Percentiles rank a stretch among this genome's conserved stretches.
These are phyloP conservation scores for Drosophila niveifrons DNA, from an alignment of 2,888 invertebrate species.

Conservation along the genomic window DNA sequence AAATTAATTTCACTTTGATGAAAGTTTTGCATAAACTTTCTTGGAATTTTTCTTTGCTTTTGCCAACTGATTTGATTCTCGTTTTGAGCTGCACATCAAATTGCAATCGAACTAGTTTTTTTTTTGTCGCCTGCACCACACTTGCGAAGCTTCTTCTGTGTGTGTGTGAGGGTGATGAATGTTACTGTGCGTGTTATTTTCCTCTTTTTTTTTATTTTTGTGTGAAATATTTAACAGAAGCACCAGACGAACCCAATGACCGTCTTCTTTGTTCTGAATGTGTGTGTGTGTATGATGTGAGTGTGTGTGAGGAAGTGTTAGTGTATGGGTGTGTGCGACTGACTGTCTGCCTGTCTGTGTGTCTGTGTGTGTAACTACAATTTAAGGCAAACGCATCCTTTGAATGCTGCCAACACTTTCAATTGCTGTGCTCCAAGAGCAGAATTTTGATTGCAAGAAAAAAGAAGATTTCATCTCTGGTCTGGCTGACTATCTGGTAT, in stretches of 20 bases:
- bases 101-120: background rate
- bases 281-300: background rate
- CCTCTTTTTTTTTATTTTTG: conserved; percentile 24
- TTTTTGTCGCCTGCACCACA: conserved; percentile 41
- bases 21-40: background rate
- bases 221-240: conserved; percentile 58
- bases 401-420: conserved; percentile 57
- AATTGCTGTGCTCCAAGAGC: conserved; percentile 47
- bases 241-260: conserved; percentile 63
- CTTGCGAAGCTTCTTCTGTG: conserved; percentile 9
- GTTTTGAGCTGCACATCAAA: background rate
- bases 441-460: conserved; percentile 12
- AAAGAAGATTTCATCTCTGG: background rate
- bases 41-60: background rate
- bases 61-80: background rate
- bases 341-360: background rate
- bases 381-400: conserved; percentile 48
- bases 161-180: conserved; percentile 29
- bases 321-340: background rate
- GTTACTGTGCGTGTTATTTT: conserved; percentile 36
- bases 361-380: conserved; percentile 17
- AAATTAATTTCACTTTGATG: background rate
- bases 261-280: conserved; percentile 61
- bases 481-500: too few species aligned
- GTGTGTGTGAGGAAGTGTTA: background rate